Evolutionary conservation across 1,140 invertebrate species (phyloP).

Genomic region (Trichoplusia ni): DNA sequence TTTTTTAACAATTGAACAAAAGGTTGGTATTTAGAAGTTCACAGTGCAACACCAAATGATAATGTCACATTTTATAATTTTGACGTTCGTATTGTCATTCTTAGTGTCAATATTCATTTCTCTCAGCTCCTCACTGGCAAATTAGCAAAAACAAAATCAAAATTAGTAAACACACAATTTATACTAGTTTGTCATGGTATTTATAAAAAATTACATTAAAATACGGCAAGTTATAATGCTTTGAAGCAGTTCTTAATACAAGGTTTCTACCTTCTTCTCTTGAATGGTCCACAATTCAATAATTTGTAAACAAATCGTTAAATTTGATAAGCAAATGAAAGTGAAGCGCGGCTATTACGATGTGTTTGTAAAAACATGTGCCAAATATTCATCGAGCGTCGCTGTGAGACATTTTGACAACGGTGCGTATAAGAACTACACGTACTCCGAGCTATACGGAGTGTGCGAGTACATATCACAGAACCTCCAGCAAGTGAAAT

Average conservation of each 20-base stretch:
- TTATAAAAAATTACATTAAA: background rate
- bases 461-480: constrained; percentile 73
- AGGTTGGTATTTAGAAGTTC: too few species aligned
- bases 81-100: background rate
- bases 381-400: constrained; percentile 55
- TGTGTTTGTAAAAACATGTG: constrained; percentile 67
- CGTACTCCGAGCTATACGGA: constrained; percentile 70
- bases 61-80: too few species aligned
- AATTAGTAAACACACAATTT: constrained; percentile 12
- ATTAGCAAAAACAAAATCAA: constrained; percentile 5
- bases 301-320: background rate
- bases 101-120: background rate
- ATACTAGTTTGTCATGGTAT: background rate
- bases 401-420: constrained; percentile 58
- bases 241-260: background rate
- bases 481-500: constrained; percentile 63
- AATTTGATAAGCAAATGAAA: constrained; percentile 38
- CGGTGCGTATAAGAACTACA: constrained; percentile 55
- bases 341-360: constrained; percentile 68
- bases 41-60: too few species aligned
- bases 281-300: background rate
- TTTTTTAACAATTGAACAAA: too few species aligned
- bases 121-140: background rate
- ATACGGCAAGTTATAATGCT: background rate
- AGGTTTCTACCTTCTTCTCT: background rate